Base-by-base conservation (phyloP, 2,888 invertebrate species). In the Cephonodes hylas region DNA sequence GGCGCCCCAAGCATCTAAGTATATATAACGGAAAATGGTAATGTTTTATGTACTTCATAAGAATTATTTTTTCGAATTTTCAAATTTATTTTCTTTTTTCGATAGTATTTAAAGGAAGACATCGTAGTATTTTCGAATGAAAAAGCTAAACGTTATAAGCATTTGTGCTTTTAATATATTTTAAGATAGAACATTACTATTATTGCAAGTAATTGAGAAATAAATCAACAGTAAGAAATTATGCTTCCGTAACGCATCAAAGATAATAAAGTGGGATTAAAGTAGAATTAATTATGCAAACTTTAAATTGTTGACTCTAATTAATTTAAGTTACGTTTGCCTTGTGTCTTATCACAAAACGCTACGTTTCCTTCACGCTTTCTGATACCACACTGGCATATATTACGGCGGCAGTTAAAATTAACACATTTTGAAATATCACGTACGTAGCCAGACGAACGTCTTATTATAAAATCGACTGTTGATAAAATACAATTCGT, bases 291-390 rank as follows among this genome's bases (percentile, higher is more conserved):
- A 15, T 31, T 60, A 23, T 60, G 23, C 23, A 38, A 53, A 60
- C 18, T 25, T 10, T 10, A 53, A 60, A 60, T 13, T 23, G 25
- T 38, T 42, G 53, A 15, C 25, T 15, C 48, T 42, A 63, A 63
- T 7, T 63, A 56, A 44, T 56, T 45, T 56, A 45, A 25, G 45
- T 63, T 34, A 59, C 42, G 53, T 60, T 53, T 20, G 38, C 27
- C 60, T 53, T 48, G 48, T 60, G 38, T 60, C 60, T 60, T 60
- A 60, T 60, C 60, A 53, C 25, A 10, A 60, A 38, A 60, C 42
- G 42, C 53, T 53, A n/a, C 27, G 23, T 59, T 59, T 63, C 45
- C 20, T 56, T 53, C 42, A 27, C 42, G 59, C 31, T 38, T 48
- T 42, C 60, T 25, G 27, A 53, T 60, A 42, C 45, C 18, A 38